A percentile compares a stretch with the other conserved stretches of the same genome.
Conservation (phyloP, 2,888 invertebrate genomes). For the Drosophila anomalata region DNA sequence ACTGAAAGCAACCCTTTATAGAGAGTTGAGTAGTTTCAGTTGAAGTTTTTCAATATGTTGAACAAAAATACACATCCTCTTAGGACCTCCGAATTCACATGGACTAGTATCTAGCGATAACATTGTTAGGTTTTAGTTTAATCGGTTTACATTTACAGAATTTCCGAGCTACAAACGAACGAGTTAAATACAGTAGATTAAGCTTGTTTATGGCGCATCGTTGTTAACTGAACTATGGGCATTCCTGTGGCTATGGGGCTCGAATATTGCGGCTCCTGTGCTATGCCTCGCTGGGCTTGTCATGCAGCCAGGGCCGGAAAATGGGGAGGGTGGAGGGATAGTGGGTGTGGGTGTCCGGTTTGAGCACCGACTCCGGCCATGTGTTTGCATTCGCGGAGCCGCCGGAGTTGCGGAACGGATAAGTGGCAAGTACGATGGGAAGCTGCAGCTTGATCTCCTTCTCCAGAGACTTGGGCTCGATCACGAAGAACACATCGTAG, state of each 20-base stretch:
- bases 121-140: conserved; percentile 3
- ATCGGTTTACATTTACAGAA: conserved; percentile 13
- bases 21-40: too few relatives aligned
- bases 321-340: conserved; percentile 96
- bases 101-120: not conserved
- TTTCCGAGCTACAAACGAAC: conserved; percentile 15
- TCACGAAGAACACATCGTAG: conserved; percentile 96
- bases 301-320: conserved; percentile 94
- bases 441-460: conserved; percentile 96
- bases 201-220: conserved; percentile 64
- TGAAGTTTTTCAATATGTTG: too few relatives aligned
- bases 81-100: too few relatives aligned
- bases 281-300: conserved; percentile 83
- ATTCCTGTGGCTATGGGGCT: conserved; percentile 34
- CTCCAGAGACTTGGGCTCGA: conserved; percentile 95
- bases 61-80: too few relatives aligned
- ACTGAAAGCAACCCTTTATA: too few relatives aligned
- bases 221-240: conserved; percentile 49
- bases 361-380: conserved; percentile 87
- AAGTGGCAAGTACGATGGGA: conserved; percentile 95
- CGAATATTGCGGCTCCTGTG: not conserved
- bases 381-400: conserved; percentile 85
- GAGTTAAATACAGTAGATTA: conserved; percentile 57
- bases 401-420: conserved; percentile 90
- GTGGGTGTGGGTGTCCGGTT: conserved; percentile 94